phyloP scores from a whole-genome alignment of 2,888 invertebrate species.

The Habroteleia sp. region DNA sequence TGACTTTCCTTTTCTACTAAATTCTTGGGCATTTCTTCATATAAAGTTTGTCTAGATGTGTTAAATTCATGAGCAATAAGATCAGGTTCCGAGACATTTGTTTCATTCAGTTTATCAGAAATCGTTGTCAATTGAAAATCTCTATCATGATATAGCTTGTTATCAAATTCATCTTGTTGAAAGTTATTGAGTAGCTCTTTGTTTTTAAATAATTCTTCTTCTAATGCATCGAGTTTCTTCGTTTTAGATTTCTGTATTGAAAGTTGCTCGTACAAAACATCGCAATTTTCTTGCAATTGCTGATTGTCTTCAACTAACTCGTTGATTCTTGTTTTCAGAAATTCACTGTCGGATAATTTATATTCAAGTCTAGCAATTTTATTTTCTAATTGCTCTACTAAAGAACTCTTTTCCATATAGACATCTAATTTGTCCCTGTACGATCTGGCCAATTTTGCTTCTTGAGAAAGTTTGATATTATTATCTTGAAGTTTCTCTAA shows the following conservation, averaged over 20 bases:
- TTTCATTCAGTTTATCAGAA: too few species aligned
- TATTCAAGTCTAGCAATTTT: slow-evolving; percentile 92
- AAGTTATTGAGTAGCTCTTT: too few species aligned
- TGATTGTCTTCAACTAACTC: slow-evolving; percentile 92
- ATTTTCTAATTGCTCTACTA: slow-evolving; percentile 89
- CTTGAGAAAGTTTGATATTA: slow-evolving; percentile 85
- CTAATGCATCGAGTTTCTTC: slow-evolving; percentile 90
- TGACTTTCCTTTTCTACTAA: too few species aligned
- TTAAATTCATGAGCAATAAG: too few species aligned
- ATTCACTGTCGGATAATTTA: slow-evolving; percentile 92
- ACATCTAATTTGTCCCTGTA: slow-evolving; percentile 95
- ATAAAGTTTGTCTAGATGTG: too few species aligned
- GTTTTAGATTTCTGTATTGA: slow-evolving; percentile 89
- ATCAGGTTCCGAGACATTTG: too few species aligned
- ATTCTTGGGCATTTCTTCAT: too few species aligned
- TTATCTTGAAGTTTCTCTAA: slow-evolving; percentile 87
- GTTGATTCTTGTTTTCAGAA: slow-evolving; percentile 91
- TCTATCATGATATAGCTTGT: too few species aligned
- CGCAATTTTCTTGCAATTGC: slow-evolving; percentile 91
- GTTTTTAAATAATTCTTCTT: slow-evolving; percentile 89
- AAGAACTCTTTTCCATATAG: slow-evolving; percentile 90
- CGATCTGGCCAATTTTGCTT: slow-evolving; percentile 90
- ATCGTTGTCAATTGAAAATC: too few species aligned
- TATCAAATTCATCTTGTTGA: too few species aligned
- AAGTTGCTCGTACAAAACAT: slow-evolving; percentile 93